Conservation (phyloP, 2,113 vertebrate species). For the Echinops telfairi region DNA sequence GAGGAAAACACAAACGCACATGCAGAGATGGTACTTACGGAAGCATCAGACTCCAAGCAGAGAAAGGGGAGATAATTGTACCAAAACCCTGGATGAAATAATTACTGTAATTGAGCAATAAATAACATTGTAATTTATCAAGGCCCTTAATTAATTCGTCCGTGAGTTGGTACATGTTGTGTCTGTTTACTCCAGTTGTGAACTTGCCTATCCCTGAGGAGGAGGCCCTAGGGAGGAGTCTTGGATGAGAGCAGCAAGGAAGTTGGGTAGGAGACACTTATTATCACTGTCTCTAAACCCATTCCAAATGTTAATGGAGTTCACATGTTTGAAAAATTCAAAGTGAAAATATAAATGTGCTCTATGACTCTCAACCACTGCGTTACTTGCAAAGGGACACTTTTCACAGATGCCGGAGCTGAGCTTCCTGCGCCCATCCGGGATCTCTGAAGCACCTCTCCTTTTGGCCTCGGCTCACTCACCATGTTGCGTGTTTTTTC, state of each 20-base stretch:
- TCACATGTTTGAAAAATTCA: conserved; percentile 42
- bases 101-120: conserved; percentile 76
- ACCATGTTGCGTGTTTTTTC: not conserved
- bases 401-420: not conserved
- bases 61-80: conserved; percentile 61
- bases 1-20: conserved; percentile 3
- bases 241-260: not conserved
- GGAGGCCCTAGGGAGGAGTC: not conserved
- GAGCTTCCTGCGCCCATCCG: not conserved
- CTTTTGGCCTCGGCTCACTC: not conserved
- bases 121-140: conserved; percentile 69
- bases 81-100: conserved; percentile 64
- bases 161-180: conserved; percentile 6
- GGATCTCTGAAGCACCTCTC: accelerated
- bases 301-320: conserved; percentile 52
- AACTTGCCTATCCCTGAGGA: not conserved
- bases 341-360: conserved; percentile 13
- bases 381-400: not conserved
- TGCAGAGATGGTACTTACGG: not conserved
- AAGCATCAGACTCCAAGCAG: conserved; percentile 13
- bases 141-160: conserved; percentile 68
- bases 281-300: not conserved
- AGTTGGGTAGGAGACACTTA: not conserved
- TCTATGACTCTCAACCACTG: not conserved
- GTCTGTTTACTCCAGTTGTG: not conserved